A percentile compares a stretch with the other conserved stretches of the same genome.
Evolutionary conservation across 2,113 vertebrate genomes (phyloP).

Genomic region (Brevimyrus niger): DNA sequence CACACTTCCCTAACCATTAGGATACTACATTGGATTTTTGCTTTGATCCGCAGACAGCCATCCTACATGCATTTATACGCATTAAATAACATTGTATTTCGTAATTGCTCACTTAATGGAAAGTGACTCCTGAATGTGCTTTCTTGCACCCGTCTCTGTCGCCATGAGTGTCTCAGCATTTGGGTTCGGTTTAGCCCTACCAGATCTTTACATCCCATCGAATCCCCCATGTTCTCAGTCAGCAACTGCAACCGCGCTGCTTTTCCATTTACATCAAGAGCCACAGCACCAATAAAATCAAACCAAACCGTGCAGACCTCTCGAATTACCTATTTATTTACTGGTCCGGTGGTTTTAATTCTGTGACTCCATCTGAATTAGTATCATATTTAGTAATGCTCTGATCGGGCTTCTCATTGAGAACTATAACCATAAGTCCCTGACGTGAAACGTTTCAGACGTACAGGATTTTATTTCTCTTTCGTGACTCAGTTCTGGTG

Average conservation of each 20-base stretch:
- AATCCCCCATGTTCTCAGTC: constrained; percentile 51
- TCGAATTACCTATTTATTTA: constrained; percentile 3
- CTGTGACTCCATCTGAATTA: constrained; percentile 26
- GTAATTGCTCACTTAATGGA: background rate
- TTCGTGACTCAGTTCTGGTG: background rate
- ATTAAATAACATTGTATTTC: background rate
- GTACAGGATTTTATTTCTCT: background rate
- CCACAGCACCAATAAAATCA: constrained; percentile 1
- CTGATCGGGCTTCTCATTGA: background rate
- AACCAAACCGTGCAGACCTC: background rate
- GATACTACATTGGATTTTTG: background rate
- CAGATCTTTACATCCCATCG: background rate
- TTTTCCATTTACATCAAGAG: constrained; percentile 5
- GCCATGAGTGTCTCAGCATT: background rate
- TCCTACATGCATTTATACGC: background rate
- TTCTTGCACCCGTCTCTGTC: background rate
- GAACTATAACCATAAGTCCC: background rate
- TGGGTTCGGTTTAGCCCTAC: background rate
- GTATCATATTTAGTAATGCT: background rate
- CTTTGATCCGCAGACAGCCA: background rate
- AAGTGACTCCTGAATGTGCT: background rate
- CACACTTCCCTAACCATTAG: too few relatives aligned
- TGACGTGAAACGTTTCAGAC: background rate
- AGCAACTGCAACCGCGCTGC: constrained; percentile 29
- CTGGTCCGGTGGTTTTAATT: constrained; percentile 29